Evolutionary conservation across 2,888 invertebrate species (phyloP).

Genomic region (Uloborus plumipes): DNA sequence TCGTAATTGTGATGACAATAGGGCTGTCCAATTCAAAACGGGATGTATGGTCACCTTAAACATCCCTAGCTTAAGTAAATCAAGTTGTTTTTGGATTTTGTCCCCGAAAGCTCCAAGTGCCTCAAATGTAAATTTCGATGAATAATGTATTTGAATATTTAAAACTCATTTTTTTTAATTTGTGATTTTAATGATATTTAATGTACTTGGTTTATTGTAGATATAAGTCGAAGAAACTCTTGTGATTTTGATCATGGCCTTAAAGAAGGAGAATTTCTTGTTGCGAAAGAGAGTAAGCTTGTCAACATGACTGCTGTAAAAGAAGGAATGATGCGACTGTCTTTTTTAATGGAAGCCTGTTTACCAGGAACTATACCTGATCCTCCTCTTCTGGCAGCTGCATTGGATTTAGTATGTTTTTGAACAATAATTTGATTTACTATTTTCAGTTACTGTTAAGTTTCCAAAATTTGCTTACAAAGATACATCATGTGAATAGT

Average conservation of each 20-base stretch:
- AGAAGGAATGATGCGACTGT: slow-evolving; percentile 90
- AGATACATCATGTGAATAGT: too few species aligned
- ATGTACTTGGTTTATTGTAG: slow-evolving; percentile 70
- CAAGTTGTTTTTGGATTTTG: too few species aligned
- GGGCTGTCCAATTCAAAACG: too few species aligned
- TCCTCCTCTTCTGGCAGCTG: slow-evolving; percentile 92
- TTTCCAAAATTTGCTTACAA: too few species aligned
- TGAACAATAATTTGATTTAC: not conserved
- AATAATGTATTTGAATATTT: not conserved
- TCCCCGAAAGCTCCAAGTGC: too few species aligned
- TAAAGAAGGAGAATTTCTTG: slow-evolving; percentile 88
- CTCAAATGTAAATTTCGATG: too few species aligned
- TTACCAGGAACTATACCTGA: slow-evolving; percentile 97
- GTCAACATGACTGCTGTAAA: slow-evolving; percentile 81
- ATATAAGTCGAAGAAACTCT: slow-evolving; percentile 85
- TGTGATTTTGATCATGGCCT: slow-evolving; percentile 84
- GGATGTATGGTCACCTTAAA: too few species aligned
- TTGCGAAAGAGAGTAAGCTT: slow-evolving; percentile 87
- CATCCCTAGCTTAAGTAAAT: too few species aligned
- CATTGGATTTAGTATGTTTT: slow-evolving; percentile 87
- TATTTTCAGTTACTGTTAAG: not conserved
- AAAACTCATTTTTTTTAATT: not conserved
- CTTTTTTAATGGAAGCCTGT: slow-evolving; percentile 93
- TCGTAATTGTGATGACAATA: too few species aligned
- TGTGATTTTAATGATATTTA: not conserved